phyloP scores from a whole-genome alignment of 92 coral and sea anemone genomes.

The Porites lobata region DNA sequence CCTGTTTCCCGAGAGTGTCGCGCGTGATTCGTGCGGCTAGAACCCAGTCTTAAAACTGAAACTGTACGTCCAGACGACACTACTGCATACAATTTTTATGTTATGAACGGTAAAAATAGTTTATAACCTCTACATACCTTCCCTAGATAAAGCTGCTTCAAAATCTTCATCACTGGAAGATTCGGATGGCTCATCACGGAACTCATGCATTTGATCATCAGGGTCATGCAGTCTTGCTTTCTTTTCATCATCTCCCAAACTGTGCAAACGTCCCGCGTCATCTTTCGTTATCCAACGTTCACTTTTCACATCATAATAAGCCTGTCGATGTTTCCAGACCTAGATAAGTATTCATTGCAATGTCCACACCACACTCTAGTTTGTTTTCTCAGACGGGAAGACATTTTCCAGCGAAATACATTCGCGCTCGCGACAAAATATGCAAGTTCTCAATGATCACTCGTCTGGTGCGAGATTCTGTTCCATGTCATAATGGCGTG shows the following conservation, averaged over 20 bases:
- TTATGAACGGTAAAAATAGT: too few relatives aligned
- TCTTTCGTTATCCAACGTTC: conserved; percentile 42
- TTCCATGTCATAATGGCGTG: too few relatives aligned
- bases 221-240: background rate
- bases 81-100: too few relatives aligned
- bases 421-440: too few relatives aligned
- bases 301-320: conserved; percentile 34
- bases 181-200: background rate
- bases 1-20: too few relatives aligned
- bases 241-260: conserved; percentile 8
- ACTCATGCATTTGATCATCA: background rate
- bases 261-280: background rate
- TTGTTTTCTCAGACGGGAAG: conserved; percentile 45
- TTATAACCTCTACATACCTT: conserved; percentile 9
- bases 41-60: too few relatives aligned
- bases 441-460: background rate
- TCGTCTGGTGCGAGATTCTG: too few relatives aligned
- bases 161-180: conserved; percentile 33
- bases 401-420: conserved; percentile 1
- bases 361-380: conserved; percentile 54
- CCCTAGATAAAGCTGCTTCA: conserved; percentile 2
- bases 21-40: too few relatives aligned
- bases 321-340: conserved; percentile 59
- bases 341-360: conserved; percentile 51
- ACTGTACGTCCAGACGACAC: too few relatives aligned